Base-by-base conservation (phyloP, 1,140 invertebrate species). In the Elysia chlorotica region DNA sequence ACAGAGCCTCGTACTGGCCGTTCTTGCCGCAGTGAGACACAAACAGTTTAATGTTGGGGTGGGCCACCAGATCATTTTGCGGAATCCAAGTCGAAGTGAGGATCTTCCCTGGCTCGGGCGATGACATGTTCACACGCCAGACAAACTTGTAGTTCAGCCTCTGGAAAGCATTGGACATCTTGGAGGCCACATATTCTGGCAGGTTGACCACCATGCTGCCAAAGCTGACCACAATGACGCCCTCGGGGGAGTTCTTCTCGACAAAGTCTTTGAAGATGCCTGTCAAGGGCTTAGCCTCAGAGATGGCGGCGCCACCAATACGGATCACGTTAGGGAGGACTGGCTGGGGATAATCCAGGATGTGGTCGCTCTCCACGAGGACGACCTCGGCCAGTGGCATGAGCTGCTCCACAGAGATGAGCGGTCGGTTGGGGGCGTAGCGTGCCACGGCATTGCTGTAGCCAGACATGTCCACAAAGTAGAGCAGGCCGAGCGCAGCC, bases 21-120 rank as follows among this genome's bases (percentile, higher is more conserved):
- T 93, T 89, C 37, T 93, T 89, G 0, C 93, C 93, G 28, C 91
- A 92, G 77, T 95, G 93, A 0, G 92, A 91, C 72, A 94, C 89
- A 73, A 94, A 94, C 0, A 89, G 90, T 38, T 90, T 74, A n/a
- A 77, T 79, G 23, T 82, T 80, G 6, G 76, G 74, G 69, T 83
- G 80, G 90, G 90, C 93, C 38, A 95, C 87, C 35, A 95, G 89
- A 82, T 95, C 93, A 81, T 94, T 93, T 31, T 69, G 63, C 1
- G 76, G 71, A 3, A 78, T 54, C 35, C 74, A 72, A 2, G 61
- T 23, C 1, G 70, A 72, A 0, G 41, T 61, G 1, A 53, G 25
- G 21, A 72, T 28, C 38, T 63, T 38, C 25, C 25, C 19, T 10
- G 70, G 61, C n/a, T 35, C 28, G 4, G 61, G 59, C 1, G 70